Percentiles rank a stretch among this genome's conserved stretches.
phyloP scores from a whole-genome alignment of 2,888 invertebrate species.

The Philopedon plagiatum region DNA sequence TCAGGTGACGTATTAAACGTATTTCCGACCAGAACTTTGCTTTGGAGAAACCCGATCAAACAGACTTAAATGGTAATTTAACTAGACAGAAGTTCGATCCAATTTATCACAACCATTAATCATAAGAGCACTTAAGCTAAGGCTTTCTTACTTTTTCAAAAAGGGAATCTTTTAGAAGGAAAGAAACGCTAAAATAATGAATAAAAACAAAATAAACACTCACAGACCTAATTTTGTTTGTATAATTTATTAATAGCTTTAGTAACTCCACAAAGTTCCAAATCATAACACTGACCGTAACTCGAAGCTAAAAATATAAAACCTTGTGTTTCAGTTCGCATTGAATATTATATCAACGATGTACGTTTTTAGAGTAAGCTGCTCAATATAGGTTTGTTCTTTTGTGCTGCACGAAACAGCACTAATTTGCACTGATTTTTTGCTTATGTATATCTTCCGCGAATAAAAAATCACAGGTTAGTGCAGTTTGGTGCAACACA shows the following conservation, averaged over 20 bases:
- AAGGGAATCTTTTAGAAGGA: background rate
- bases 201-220: background rate
- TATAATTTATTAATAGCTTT: constrained; percentile 10
- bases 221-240: background rate
- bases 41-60: background rate
- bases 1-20: too few species aligned
- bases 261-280: constrained; percentile 4
- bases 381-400: too few species aligned
- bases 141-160: background rate
- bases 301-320: constrained; percentile 21
- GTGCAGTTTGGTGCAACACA: too few species aligned
- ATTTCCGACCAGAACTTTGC: background rate
- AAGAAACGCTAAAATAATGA: background rate
- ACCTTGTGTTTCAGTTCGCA: constrained; percentile 5
- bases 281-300: constrained; percentile 17
- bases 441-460: too few species aligned
- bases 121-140: background rate
- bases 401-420: too few species aligned
- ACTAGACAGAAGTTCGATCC: background rate
- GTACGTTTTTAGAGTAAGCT: background rate
- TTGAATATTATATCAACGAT: background rate
- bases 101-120: constrained; percentile 2
- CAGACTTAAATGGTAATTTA: background rate
- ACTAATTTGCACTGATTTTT: too few species aligned
- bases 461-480: too few species aligned